These are phyloP conservation scores for Drosophila neutralis DNA, from an alignment of 2,888 invertebrate genomes.

Conservation along the genomic window DNA sequence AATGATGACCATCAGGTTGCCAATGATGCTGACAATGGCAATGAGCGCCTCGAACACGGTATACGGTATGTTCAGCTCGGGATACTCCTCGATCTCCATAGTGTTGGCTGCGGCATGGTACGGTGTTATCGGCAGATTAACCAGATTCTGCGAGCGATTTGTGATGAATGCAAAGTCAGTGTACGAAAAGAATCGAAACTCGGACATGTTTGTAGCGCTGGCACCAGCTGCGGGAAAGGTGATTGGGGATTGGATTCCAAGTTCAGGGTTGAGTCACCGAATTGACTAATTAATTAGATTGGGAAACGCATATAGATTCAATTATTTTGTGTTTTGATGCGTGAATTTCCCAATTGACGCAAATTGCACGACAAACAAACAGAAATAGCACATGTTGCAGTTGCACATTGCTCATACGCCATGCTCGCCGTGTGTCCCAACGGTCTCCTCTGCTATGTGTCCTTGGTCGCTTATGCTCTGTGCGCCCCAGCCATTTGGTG, in stretches of 20 bases:
- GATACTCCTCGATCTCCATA: neutral
- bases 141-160: conserved; percentile 72
- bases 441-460: neutral
- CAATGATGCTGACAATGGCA: conserved; percentile 92
- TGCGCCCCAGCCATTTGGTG: conserved; percentile 24
- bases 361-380: conserved; percentile 42
- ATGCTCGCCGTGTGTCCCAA: conserved; percentile 40
- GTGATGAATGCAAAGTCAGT: conserved; percentile 76
- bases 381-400: conserved; percentile 49
- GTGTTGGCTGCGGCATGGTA: conserved; percentile 67
- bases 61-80: conserved; percentile 90
- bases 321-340: conserved; percentile 59
- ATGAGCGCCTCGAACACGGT: conserved; percentile 92
- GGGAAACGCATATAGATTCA: conserved; percentile 37
- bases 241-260: neutral
- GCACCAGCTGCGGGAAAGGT: neutral
- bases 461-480: neutral
- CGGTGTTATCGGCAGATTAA: conserved; percentile 78
- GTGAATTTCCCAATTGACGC: conserved; percentile 57
- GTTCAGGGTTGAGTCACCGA: neutral
- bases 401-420: conserved; percentile 69
- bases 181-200: conserved; percentile 81
- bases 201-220: conserved; percentile 75
- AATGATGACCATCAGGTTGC: conserved; percentile 94
- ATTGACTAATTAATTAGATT: conserved; percentile 20